Evolutionary conservation across 2,113 vertebrate genomes (phyloP).

Genomic region (Machaerirhynchus nigripectus): DNA sequence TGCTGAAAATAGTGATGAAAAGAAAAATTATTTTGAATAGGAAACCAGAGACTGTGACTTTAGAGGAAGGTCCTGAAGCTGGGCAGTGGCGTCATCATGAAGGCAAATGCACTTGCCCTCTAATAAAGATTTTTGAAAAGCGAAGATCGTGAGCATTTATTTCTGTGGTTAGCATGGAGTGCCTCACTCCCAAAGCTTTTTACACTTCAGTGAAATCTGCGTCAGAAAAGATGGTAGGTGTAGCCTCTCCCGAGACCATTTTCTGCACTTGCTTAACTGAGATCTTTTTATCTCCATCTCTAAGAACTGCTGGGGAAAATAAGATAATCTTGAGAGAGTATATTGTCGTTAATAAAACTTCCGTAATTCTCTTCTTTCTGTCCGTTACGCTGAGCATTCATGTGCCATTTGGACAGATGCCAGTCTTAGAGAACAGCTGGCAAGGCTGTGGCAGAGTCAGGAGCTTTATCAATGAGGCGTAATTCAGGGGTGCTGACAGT

Average conservation of each 20-base stretch:
- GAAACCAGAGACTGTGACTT: not conserved
- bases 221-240: not conserved
- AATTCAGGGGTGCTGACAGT: not conserved
- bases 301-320: not conserved
- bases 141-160: fast-evolving
- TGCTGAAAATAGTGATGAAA: not conserved
- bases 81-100: not conserved
- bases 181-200: not conserved
- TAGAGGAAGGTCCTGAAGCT: not conserved
- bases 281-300: not conserved
- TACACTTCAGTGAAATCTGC: not conserved
- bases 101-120: not conserved
- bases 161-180: not conserved
- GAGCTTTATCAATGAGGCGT: not conserved
- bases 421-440: conserved; percentile 19
- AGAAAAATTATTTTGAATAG: not conserved
- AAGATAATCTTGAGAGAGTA: not conserved
- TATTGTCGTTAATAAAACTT: not conserved
- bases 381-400: not conserved
- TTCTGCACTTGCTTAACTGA: not conserved
- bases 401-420: not conserved
- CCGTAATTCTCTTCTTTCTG: not conserved
- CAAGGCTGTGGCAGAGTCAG: not conserved
- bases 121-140: not conserved
- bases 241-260: not conserved